A percentile compares a stretch with the other conserved stretches of the same genome.
Conservation (phyloP, 2,888 invertebrate species). For the Diploptera punctata region DNA sequence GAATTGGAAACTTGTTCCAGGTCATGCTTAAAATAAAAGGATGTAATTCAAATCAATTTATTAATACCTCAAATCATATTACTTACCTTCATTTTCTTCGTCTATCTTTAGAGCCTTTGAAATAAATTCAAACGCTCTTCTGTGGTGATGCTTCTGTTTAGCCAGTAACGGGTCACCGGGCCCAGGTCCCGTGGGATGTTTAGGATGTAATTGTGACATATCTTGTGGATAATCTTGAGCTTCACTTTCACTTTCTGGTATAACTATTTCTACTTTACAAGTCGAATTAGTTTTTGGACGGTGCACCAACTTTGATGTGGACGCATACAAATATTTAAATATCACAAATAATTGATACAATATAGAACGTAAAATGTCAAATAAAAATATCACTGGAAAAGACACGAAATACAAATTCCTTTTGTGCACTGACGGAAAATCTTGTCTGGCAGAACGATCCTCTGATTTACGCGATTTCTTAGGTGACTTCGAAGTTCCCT, state of each 20-base stretch:
- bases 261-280: slow-evolving; percentile 44
- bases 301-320: slow-evolving; percentile 75
- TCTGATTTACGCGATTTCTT: slow-evolving; percentile 54
- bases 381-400: slow-evolving; percentile 85
- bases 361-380: slow-evolving; percentile 81
- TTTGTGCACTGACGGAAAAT: slow-evolving; percentile 77
- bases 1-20: too few relatives aligned
- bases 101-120: slow-evolving; percentile 96
- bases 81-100: slow-evolving; percentile 90
- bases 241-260: slow-evolving; percentile 45
- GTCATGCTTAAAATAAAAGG: too few relatives aligned
- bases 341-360: slow-evolving; percentile 87
- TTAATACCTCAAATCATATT: too few relatives aligned
- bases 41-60: too few relatives aligned
- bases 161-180: slow-evolving; percentile 86
- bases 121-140: slow-evolving; percentile 95
- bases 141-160: slow-evolving; percentile 94
- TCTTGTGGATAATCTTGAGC: slow-evolving; percentile 52
- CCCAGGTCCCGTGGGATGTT: slow-evolving; percentile 59
- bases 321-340: slow-evolving; percentile 84
- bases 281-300: slow-evolving; percentile 43
- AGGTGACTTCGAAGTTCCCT: slow-evolving; percentile 56
- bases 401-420: slow-evolving; percentile 88
- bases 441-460: slow-evolving; percentile 45
- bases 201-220: slow-evolving; percentile 55